Evolutionary conservation across 2,888 invertebrate genomes (phyloP), one percentile per base, ranked within the genome.

Genomic region (Drosophila greeni): DNA sequence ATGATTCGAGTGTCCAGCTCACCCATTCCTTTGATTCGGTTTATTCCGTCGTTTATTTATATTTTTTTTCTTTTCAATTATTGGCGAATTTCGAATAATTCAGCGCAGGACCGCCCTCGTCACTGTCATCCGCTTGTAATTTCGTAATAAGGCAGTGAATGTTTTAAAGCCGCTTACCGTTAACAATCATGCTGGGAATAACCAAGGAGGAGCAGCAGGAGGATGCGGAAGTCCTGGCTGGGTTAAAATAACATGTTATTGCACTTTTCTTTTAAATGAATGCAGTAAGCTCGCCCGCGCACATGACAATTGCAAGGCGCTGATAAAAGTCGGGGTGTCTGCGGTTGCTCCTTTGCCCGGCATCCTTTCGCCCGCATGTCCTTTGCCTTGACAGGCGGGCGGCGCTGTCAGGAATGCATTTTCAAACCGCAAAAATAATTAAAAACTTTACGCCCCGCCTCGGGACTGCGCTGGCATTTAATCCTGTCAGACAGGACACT

Each of bases 371-470:
- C 36, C 43, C 36, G 37, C 45, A 59, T 40, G 48, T 47, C 40
- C 57, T 58, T 47, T 12, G 40, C 37, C 53, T 31, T 43, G 52
- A 53, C 47, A 57, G 43, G 45, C 53, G 24, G 12, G 40, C 47
- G 23, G 5, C 6, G 14, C 26, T 51, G 37, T 51, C 49, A 9
- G 26, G 31, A 78, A 74, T 74, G 76, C 82, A 76, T 75, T 81
- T 81, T 72, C 71, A 72, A 75, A 72, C 83, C 83, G 69, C 82
- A 81, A 79, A 81, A 81, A 81, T 83, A 76, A 81, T 83, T 81
- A 73, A 79, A 81, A 72, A 75, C 76, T 81, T 78, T 77, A 80
- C 74, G 66, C 70, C 53, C 42, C 47, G 61, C 33, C 45, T n/a
- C 42, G 18, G 34, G 16, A 14, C 48, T 14, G 60, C 11, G 14